Conservation (phyloP, 1,140 invertebrate genomes). For the Colletes latitarsis region DNA sequence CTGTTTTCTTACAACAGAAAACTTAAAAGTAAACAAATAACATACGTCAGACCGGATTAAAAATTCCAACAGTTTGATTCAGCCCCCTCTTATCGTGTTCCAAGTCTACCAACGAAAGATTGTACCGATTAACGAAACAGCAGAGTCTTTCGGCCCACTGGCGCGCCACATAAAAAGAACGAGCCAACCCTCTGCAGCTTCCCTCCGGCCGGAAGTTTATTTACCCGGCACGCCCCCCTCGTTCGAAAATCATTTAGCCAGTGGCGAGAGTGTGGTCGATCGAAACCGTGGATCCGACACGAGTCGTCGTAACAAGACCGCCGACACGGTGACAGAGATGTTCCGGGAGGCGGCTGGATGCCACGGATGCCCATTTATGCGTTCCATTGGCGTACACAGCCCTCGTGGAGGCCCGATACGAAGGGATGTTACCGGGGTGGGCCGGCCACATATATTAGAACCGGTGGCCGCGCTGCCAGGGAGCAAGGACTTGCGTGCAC, state of each 20-base stretch:
- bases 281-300: constrained; percentile 17
- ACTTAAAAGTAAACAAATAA: too few relatives aligned
- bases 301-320: constrained; percentile 48
- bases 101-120: too few relatives aligned
- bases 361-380: constrained; percentile 33
- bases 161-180: neutral
- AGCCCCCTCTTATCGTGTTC: too few relatives aligned
- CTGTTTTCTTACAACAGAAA: too few relatives aligned
- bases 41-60: too few relatives aligned
- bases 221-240: constrained; percentile 47
- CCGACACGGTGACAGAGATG: constrained; percentile 44
- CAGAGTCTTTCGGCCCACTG: too few relatives aligned
- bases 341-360: constrained; percentile 33
- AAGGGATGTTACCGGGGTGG: constrained; percentile 24
- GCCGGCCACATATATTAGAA: constrained; percentile 6
- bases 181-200: neutral
- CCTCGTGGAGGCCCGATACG: neutral
- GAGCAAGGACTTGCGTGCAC: constrained; percentile 22
- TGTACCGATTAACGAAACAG: too few relatives aligned
- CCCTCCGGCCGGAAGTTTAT: constrained; percentile 21
- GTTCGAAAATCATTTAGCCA: constrained; percentile 43
- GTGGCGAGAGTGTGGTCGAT: neutral
- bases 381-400: constrained; percentile 13
- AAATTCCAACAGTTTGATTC: too few relatives aligned
- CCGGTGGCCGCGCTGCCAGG: constrained; percentile 1